phyloP scores from a whole-genome alignment of 1,140 invertebrate species.

The Maconellicoccus hirsutus region DNA sequence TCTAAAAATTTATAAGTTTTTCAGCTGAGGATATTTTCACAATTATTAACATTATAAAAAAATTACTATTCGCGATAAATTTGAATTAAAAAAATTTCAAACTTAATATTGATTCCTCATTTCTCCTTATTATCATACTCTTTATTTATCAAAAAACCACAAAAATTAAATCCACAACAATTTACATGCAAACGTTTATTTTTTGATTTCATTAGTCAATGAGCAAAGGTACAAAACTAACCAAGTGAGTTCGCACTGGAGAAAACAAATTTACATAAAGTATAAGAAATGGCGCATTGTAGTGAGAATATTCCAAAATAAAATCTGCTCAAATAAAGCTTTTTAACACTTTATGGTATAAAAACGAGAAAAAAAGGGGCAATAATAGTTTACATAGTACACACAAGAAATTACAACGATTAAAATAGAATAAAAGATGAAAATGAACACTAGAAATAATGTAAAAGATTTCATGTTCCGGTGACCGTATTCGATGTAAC shows the following conservation, averaged over 20 bases:
- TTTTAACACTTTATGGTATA: background rate
- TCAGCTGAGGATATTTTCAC: no score
- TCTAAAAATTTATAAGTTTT: background rate
- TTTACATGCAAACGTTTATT: no score
- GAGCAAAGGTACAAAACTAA: slow-evolving; percentile 6
- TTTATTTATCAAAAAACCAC: no score
- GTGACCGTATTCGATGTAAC: background rate
- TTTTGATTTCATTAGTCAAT: slow-evolving; percentile 8
- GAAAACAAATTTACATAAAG: background rate
- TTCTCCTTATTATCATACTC: no score
- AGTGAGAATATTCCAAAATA: background rate
- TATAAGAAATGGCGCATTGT: background rate
- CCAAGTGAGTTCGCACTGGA: background rate
- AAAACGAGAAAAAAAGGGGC: no score
- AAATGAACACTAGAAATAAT: slow-evolving; percentile 1
- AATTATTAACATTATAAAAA: no score
- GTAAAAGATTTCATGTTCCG: background rate
- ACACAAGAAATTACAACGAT: no score
- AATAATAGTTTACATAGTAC: no score
- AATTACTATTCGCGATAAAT: no score
- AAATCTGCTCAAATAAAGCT: background rate
- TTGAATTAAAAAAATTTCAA: no score
- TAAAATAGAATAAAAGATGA: background rate
- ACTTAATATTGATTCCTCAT: no score
- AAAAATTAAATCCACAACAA: no score